Conservation (phyloP, 2,797 vertebrate species). For the Falco cherrug region DNA sequence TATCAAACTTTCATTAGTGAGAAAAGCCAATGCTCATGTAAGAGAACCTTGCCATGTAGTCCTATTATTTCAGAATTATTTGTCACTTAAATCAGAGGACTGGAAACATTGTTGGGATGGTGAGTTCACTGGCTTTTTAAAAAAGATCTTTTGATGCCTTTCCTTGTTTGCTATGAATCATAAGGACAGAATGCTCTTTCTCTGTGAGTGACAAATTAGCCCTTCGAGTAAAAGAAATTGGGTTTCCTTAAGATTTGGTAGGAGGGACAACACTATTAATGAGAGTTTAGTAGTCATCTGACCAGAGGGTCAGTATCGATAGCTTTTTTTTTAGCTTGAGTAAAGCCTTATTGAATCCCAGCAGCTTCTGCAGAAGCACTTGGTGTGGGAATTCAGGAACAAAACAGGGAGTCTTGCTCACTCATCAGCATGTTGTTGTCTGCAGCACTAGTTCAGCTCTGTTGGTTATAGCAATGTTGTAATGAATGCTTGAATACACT, state of each 20-base stretch:
- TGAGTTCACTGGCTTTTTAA: not conserved
- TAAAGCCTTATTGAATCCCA: not conserved
- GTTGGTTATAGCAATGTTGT: not conserved
- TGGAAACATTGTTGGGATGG: not conserved
- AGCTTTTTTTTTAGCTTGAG: not conserved
- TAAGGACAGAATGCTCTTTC: not conserved
- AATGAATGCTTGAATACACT: not conserved
- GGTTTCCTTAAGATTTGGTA: not conserved
- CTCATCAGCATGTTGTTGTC: not conserved
- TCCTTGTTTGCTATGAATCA: not conserved
- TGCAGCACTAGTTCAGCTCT: not conserved
- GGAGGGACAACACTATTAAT: not conserved
- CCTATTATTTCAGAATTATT: conserved; percentile 2
- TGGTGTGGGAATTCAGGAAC: not conserved
- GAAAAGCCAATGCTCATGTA: not conserved
- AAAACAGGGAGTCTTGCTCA: not conserved
- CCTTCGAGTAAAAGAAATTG: not conserved
- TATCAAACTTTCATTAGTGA: conserved; percentile 1
- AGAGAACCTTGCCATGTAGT: not conserved
- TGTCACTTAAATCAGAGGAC: not conserved
- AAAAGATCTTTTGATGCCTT: not conserved
- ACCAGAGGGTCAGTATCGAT: accelerated
- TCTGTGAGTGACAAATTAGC: not conserved
- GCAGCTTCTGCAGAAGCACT: not conserved
- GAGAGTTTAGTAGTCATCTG: not conserved